Base-by-base conservation (phyloP, 2,113 vertebrate species). In the Nothoprocta pentlandii region DNA sequence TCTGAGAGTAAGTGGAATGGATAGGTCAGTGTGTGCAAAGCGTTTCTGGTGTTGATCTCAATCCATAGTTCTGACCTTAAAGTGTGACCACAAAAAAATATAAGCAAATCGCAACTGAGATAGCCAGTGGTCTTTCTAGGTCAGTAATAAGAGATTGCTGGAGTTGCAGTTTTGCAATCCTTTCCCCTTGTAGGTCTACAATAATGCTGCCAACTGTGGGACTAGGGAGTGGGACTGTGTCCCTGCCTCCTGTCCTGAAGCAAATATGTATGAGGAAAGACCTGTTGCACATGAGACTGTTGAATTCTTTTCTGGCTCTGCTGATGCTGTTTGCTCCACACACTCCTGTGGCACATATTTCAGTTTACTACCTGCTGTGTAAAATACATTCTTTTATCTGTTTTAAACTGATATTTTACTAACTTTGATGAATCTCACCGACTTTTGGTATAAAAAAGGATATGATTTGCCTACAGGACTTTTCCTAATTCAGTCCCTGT, bases 171-270 rank as follows among this genome's bases (percentile, higher is more conserved):
- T 94, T 85, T 85, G 58, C 42, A 8, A 32, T 51, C 13, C 8
- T 41, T 69, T 32, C 11, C 7, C 6, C 8, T 26, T 30, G 2
- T 19, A 12, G 1, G 3, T 12, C 8, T 2, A 16, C 8, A 64
- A 28, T 34, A 75, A n/a, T n/a, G 16, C 12, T 25, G 9, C 3
- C 1, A 78, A 25, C 1, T 3, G 16, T 32, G 32, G 28, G 80
- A 75, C 9, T 39, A 39, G 23, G 16, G 19, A 3, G 49, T 49
- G 49, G 4, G 7, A 5, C 49, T 51, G 2, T 13, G 42, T 51
- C 10, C 14, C 4, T 68, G 81, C 39, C 10, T 67, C 9, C 47
- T 74, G 25, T 77, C 10, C 64, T 84, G 22, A 89, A 46, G 19
- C 11, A 10, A 75, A 46, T 5, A 16, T 84, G 1, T 58, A 80